These are phyloP conservation scores for Tenebrio molitor DNA, from an alignment of 1,140 invertebrate species.

Conservation along the genomic window DNA sequence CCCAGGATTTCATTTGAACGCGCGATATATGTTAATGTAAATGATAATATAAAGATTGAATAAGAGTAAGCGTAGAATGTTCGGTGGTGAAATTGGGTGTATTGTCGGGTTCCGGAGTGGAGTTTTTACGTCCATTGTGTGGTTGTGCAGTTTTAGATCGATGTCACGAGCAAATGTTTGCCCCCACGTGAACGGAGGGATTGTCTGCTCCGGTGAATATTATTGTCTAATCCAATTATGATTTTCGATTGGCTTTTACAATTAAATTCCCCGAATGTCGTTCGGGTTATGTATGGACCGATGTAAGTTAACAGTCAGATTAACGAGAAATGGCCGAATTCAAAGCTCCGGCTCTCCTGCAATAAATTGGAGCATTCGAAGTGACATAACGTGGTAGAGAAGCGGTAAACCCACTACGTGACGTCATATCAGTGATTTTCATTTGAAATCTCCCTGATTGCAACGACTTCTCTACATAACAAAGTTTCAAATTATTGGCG, in stretches of 20 bases:
- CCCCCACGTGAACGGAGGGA: not conserved
- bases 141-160: no score
- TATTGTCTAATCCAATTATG: slow-evolving; percentile 34
- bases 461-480: slow-evolving; percentile 34
- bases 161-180: slow-evolving; percentile 23
- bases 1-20: no score
- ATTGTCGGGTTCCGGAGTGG: no score
- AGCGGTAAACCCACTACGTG: slow-evolving; percentile 44
- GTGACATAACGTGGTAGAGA: slow-evolving; percentile 34
- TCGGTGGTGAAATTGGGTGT: no score
- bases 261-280: slow-evolving; percentile 15
- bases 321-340: slow-evolving; percentile 31
- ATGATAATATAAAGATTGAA: no score
- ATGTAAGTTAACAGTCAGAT: slow-evolving; percentile 33
- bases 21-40: no score
- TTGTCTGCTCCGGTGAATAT: not conserved
- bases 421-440: slow-evolving; percentile 45
- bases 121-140: no score
- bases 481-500: slow-evolving; percentile 44
- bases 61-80: no score
- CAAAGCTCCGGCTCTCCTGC: slow-evolving; percentile 19
- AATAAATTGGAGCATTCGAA: slow-evolving; percentile 32
- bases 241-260: slow-evolving; percentile 29
- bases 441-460: slow-evolving; percentile 40
- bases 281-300: slow-evolving; percentile 13